These are phyloP conservation scores for Ailurus styani DNA, from an alignment of 2,113 vertebrate genomes.

Conservation along the genomic window DNA sequence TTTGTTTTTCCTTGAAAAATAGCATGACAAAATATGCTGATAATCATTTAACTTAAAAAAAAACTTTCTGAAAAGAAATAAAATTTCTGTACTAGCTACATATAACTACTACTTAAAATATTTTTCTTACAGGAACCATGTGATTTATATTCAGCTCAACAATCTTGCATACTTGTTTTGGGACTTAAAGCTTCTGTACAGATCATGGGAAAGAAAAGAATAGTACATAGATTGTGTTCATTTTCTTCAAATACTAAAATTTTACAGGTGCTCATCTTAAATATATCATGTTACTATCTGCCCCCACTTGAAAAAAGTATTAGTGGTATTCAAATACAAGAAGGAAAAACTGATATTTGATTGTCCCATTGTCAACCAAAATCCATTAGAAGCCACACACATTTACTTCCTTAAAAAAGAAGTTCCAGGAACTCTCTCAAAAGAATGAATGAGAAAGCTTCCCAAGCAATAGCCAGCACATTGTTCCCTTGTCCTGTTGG, in stretches of 20 bases:
- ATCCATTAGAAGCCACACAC: background rate
- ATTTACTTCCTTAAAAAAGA: conserved; percentile 38
- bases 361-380: background rate
- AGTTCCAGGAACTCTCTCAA: conserved; percentile 59
- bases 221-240: background rate
- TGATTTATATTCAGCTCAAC: background rate
- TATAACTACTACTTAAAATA: background rate
- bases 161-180: background rate
- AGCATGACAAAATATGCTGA: background rate
- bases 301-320: background rate
- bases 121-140: background rate
- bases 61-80: conserved; percentile 7
- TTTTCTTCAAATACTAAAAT: conserved; percentile 7
- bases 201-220: background rate
- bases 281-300: background rate
- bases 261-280: background rate
- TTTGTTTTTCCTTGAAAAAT: conserved; percentile 21
- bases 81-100: background rate
- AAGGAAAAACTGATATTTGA: background rate
- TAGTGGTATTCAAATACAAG: background rate
- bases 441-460: conserved; percentile 22
- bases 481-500: background rate
- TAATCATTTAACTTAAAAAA: background rate
- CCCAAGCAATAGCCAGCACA: background rate
- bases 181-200: background rate